Evolutionary conservation across 2,888 invertebrate species (phyloP).

Genomic region (Romanomermis culicivorax): DNA sequence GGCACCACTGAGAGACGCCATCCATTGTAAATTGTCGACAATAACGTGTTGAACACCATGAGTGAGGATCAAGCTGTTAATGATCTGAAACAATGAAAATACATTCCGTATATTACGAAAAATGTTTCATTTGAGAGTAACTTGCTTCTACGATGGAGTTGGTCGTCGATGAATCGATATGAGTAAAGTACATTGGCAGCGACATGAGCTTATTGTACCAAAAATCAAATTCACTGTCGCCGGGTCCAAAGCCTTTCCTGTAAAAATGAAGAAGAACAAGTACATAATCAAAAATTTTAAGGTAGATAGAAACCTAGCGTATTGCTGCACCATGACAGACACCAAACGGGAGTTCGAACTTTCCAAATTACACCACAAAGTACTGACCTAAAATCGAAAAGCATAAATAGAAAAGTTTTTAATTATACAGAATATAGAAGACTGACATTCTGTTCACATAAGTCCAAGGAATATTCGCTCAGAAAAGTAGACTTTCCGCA

Average conservation of each 20-base stretch:
- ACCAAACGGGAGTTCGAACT: slow-evolving; percentile 69
- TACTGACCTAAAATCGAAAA: slow-evolving; percentile 43
- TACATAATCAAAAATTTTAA: not conserved
- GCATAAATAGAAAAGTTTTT: not conserved
- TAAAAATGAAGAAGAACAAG: not conserved
- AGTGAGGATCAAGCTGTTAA: slow-evolving; percentile 6
- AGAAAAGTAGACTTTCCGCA: slow-evolving; percentile 90
- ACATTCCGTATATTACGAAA: too few relatives aligned
- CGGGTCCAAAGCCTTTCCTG: slow-evolving; percentile 4
- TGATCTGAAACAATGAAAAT: slow-evolving; percentile 36
- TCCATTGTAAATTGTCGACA: slow-evolving; percentile 94
- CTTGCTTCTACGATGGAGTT: too few relatives aligned
- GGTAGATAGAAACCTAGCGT: slow-evolving; percentile 35
- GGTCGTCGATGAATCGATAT: slow-evolving; percentile 79
- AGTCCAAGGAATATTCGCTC: slow-evolving; percentile 82
- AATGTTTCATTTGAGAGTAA: too few relatives aligned
- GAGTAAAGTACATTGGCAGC: slow-evolving; percentile 74
- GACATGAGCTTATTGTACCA: slow-evolving; percentile 63
- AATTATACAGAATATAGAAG: not conserved
- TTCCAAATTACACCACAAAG: slow-evolving; percentile 95
- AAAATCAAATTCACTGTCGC: slow-evolving; percentile 39
- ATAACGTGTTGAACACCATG: slow-evolving; percentile 61
- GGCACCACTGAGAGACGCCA: slow-evolving; percentile 41
- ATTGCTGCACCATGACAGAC: slow-evolving; percentile 70
- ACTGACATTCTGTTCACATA: slow-evolving; percentile 69